Evolutionary conservation across 2,113 vertebrate genomes (phyloP), one percentile per base, ranked within the genome.

Genomic region (Sisor rabdophorus): DNA sequence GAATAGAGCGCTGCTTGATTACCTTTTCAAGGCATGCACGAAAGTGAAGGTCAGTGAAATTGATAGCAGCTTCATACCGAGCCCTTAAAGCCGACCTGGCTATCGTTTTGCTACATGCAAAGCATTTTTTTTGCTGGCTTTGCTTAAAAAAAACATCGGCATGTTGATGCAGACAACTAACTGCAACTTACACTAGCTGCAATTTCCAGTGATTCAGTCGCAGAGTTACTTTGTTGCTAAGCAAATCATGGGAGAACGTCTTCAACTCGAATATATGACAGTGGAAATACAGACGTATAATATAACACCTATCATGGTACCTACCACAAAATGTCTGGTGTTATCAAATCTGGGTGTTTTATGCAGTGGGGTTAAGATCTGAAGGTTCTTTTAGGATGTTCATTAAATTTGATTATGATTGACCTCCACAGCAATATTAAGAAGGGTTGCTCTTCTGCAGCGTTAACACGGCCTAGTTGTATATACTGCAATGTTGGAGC

Each of bases 41-140:
- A 80, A 48, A 82, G 79, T 84, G 68, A 85, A 88, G 88, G 88
- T 90, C 88, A 92, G 86, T 82, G 88, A 91, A 91, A 91, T 87
- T 89, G 88, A 90, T 88, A 87, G 52, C 40, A 67, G 88, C 87
- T 91, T 87, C 81, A 87, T 89, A 87, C 76, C 83, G 78, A 81
- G 75, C 77, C 74, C 76, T 16, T 75, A 82, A 78, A 77, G 85
- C 83, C 79, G 81, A 73, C 81, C 76, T 86, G 80, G 79, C 86
- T 88, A 86, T 77, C 13, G 83, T 76, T 78, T 70, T 12, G 74
- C 82, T 58, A 84, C 87, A 79, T 89, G 88, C 86, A 86, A 87
- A 87, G 85, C 74, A 79, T 85, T 84, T 86, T 80, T 82, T 86
- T 83, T 83, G 83, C 85, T 63, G 75, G 87, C 82, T 81, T 83